phyloP scores from a whole-genome alignment of 2,888 invertebrate species.

The Myopa tessellatipennis region DNA sequence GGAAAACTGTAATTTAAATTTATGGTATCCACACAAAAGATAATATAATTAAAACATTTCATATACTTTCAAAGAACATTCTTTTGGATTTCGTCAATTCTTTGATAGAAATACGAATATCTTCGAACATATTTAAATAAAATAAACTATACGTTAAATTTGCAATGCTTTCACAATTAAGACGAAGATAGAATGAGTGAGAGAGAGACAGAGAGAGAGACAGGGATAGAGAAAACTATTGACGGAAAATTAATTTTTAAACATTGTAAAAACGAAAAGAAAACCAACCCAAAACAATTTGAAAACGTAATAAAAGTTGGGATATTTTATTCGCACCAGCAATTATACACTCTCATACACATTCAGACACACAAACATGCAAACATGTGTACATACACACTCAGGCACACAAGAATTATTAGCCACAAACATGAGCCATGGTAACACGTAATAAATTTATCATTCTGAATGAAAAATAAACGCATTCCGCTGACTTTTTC shows the following conservation, averaged over 20 bases:
- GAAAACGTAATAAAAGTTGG: neutral
- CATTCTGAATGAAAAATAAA: constrained; percentile 36
- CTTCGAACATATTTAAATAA: no score
- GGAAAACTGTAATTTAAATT: no score
- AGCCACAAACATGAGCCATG: constrained; percentile 26
- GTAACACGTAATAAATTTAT: constrained; percentile 44
- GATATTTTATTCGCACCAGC: constrained; percentile 17
- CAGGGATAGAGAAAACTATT: neutral
- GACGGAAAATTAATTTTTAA: neutral
- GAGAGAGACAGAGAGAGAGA: neutral
- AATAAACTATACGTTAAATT: no score
- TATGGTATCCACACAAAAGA: no score
- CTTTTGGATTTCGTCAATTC: no score
- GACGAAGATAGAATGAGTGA: no score
- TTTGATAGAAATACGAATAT: no score
- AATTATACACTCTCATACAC: constrained; percentile 12
- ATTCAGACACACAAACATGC: constrained; percentile 3
- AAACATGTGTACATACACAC: neutral
- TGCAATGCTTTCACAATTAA: no score
- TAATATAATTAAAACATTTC: no score
- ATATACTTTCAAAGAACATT: no score
- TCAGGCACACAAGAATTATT: constrained; percentile 19
- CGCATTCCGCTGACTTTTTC: constrained; percentile 27
- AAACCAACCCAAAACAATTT: neutral
- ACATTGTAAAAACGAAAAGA: neutral